These are phyloP conservation scores for Chrysolina americana DNA, from an alignment of 2,888 invertebrate genomes.

Conservation along the genomic window DNA sequence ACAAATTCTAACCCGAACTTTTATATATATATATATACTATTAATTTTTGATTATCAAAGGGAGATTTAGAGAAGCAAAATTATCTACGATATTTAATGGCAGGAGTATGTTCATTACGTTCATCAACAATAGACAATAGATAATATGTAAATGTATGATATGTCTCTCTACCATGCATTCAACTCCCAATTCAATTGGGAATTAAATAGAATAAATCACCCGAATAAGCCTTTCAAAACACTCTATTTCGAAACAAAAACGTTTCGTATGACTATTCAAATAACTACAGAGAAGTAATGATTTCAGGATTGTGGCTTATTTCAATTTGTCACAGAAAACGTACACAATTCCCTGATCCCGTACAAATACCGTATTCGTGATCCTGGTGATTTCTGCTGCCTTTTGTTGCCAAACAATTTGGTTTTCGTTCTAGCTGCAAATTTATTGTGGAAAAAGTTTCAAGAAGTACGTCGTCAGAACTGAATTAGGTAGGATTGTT, in stretches of 20 bases:
- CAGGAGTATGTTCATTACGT: too few species aligned
- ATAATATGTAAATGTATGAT: too few species aligned
- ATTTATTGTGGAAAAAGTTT: constrained; percentile 33
- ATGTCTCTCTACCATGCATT: too few species aligned
- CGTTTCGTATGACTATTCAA: neutral
- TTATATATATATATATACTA: too few species aligned
- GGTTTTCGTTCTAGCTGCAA: constrained; percentile 14
- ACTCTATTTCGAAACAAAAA: neutral
- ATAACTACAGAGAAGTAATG: neutral
- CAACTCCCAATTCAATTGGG: too few species aligned
- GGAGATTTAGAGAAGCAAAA: too few species aligned
- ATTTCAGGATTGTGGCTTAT: constrained; percentile 2
- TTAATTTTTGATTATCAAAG: too few species aligned
- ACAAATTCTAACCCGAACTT: too few species aligned
- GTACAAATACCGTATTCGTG: constrained; percentile 6
- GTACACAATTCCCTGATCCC: constrained; percentile 3
- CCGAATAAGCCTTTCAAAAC: too few species aligned
- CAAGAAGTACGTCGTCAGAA: constrained; percentile 17
- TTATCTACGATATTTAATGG: too few species aligned
- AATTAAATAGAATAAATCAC: too few species aligned
- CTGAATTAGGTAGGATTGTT: constrained; percentile 26
- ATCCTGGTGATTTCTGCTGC: constrained; percentile 10
- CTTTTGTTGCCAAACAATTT: constrained; percentile 11
- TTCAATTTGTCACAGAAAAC: constrained; percentile 10
- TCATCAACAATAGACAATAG: too few species aligned